phyloP scores from a whole-genome alignment of 2,113 vertebrate genomes.

The Pollimyrus isidori region DNA sequence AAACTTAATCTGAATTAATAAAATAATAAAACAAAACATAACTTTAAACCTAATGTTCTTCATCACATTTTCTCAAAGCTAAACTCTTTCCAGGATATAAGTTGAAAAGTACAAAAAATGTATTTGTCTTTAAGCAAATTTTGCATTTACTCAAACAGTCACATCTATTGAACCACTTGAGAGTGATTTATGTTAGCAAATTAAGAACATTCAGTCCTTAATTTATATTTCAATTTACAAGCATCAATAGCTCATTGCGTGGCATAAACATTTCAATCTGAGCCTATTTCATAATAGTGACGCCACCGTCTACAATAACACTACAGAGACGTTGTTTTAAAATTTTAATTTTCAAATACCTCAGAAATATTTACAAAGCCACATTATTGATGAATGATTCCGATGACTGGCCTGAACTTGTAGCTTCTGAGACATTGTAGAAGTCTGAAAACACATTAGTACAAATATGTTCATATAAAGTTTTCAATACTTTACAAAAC shows the following conservation, averaged over 20 bases:
- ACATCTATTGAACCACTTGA: background rate
- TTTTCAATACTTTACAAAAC: background rate
- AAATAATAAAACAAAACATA: background rate
- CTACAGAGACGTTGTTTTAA: background rate
- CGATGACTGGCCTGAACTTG: background rate
- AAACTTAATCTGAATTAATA: background rate
- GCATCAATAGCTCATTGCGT: background rate
- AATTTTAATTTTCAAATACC: background rate
- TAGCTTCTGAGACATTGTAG: background rate
- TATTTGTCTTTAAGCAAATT: background rate
- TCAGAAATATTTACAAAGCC: background rate
- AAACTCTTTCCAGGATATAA: background rate
- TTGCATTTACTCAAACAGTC: background rate
- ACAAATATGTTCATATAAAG: background rate
- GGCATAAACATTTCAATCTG: background rate
- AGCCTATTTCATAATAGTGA: background rate
- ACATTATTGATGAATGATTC: background rate
- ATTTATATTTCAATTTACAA: background rate
- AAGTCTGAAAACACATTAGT: background rate
- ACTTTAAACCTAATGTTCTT: background rate
- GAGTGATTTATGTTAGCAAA: background rate
- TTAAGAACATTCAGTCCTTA: background rate
- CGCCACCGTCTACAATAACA: background rate
- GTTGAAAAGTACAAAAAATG: background rate
- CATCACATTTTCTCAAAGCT: background rate